Conservation (phyloP, 2,113 vertebrate species). For the Cryptoleucopteryx plumbea region DNA sequence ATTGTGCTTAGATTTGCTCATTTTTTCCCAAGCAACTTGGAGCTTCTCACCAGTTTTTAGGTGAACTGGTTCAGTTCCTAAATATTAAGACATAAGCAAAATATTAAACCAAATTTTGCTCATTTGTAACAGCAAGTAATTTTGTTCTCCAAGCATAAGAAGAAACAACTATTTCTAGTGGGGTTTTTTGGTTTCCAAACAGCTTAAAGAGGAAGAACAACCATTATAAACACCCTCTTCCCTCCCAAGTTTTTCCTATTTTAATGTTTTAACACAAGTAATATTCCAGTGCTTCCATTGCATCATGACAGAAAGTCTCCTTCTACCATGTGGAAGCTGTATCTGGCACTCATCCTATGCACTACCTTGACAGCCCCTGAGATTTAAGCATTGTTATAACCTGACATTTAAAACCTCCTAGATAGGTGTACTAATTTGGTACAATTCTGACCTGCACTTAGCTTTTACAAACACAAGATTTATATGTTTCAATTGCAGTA, state of each 20-base stretch:
- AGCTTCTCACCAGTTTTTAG: constrained; percentile 68
- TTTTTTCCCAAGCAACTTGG: constrained; percentile 92
- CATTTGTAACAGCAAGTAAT: background rate
- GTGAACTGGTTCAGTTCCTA: constrained; percentile 79
- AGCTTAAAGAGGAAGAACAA: background rate
- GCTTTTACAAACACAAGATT: background rate
- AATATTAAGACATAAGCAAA: background rate
- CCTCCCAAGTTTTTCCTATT: background rate
- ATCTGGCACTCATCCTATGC: background rate
- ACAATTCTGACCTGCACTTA: background rate
- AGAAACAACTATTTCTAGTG: background rate
- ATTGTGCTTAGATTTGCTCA: constrained; percentile 98
- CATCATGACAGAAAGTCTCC: background rate
- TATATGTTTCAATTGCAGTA: background rate
- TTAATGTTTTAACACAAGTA: background rate
- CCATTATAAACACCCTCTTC: background rate
- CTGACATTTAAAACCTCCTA: background rate
- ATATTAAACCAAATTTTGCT: background rate
- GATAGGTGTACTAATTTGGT: background rate
- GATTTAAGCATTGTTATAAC: background rate
- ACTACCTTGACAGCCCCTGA: background rate
- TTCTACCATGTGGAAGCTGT: background rate
- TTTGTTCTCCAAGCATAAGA: background rate
- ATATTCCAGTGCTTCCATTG: background rate
- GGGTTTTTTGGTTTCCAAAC: background rate